Evolutionary conservation across 1,140 invertebrate species (phyloP), one percentile per base, ranked within the genome.

Genomic region (Drosophila lacteicornis): DNA sequence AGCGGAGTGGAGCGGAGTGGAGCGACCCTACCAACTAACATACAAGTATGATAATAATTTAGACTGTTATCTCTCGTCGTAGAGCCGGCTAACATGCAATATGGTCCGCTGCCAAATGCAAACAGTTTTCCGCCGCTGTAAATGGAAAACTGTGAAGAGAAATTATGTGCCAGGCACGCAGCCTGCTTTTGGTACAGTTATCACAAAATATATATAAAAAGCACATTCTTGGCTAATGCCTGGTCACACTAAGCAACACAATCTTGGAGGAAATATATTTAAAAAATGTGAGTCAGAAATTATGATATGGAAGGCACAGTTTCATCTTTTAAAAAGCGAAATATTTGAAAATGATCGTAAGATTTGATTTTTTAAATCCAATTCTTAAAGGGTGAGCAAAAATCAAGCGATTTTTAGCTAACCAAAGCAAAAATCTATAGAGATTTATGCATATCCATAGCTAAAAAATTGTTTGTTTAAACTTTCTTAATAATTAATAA

Each of bases 91-190:
- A 67, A 88, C 84, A 88, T 88, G 84, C 84, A 84, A 88, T 88
- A 84, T 84, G 81, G 80, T 79, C 45, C 42, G 40, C 33, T 58
- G 46, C 59, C 57, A 63, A 75, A 58, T 60, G 74, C 69, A 82
- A 80, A 75, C 66, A 71, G 73, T 84, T 78, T 87, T 80, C 58
- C 74, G 74, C 80, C 70, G 82, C 47, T 81, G 46, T 51, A 63
- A 70, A 66, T 82, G 80, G 83, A 88, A 86, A 87, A 74, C 77
- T 65, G 81, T 68, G 69, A 56, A 83, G 75, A 63, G 75, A 63
- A 80, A 90, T 82, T 40, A 85, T 85, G 86, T 91, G 79, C 71
- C 84, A 85, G 82, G 70, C 79, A 90, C 71, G 86, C 81, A 79
- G 79, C 49, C 58, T 51, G 68, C 74, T 67, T 67, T 47, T 42